These are phyloP conservation scores for Megalonaias nervosa DNA, from an alignment of 1,140 invertebrate species.

Conservation along the genomic window DNA sequence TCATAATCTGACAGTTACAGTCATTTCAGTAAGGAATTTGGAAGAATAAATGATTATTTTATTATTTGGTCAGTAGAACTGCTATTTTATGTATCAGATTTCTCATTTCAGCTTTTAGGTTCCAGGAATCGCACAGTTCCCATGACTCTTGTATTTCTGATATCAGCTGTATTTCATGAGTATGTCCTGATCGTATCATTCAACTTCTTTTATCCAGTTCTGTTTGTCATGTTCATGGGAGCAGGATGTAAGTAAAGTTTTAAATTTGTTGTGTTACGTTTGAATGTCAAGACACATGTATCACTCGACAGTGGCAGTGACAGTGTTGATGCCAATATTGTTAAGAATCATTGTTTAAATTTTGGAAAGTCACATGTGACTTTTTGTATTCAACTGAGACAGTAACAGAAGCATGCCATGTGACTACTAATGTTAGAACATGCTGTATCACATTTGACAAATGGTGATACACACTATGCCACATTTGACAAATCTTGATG, in stretches of 20 bases:
- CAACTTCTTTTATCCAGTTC: slow-evolving; percentile 89
- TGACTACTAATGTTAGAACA: too few species aligned
- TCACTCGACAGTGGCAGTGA: not conserved
- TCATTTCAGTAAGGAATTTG: too few species aligned
- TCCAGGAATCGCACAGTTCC: slow-evolving; percentile 69
- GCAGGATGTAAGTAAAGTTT: slow-evolving; percentile 69
- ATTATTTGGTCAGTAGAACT: too few species aligned
- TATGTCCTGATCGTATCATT: slow-evolving; percentile 85
- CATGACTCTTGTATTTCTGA: slow-evolving; percentile 75
- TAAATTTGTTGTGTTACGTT: not conserved
- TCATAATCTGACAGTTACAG: too few species aligned
- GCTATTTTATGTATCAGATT: not conserved
- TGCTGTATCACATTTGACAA: too few species aligned
- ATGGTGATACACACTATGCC: too few species aligned
- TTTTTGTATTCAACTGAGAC: not conserved
- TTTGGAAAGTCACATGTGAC: not conserved
- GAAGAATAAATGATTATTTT: too few species aligned
- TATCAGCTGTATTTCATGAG: slow-evolving; percentile 86
- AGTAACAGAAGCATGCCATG: not conserved
- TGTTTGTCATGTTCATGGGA: slow-evolving; percentile 77
- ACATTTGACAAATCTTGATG: too few species aligned
- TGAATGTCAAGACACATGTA: not conserved
- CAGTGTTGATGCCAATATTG: not conserved
- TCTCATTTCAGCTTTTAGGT: slow-evolving; percentile 61
- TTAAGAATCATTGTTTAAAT: not conserved